Conservation (phyloP, 2,797 vertebrate species). For the Crocidura indochinensis region DNA sequence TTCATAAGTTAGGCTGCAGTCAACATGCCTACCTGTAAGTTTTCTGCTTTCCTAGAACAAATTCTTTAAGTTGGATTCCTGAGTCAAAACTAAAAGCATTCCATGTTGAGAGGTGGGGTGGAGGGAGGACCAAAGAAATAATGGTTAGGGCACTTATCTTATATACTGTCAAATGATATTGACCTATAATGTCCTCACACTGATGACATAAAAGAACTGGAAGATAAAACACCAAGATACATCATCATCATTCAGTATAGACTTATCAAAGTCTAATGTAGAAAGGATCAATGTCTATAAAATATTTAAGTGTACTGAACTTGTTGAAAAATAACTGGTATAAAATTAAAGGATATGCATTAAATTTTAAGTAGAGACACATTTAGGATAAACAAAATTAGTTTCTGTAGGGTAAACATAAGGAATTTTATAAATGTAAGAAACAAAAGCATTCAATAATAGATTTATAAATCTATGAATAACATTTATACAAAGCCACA, state of each 20-base stretch:
- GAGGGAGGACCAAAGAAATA: no score
- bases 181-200: conserved; percentile 1
- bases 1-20: conserved; percentile 32
- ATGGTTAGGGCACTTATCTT: no score
- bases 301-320: conserved; percentile 68
- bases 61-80: not conserved
- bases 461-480: conserved; percentile 26
- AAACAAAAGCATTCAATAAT: conserved; percentile 19
- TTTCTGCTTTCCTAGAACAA: not conserved
- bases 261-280: conserved; percentile 46
- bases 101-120: not conserved
- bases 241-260: conserved; percentile 33
- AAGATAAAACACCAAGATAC: conserved; percentile 21
- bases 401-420: not conserved
- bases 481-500: not conserved
- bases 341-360: conserved; percentile 26
- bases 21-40: not conserved
- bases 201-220: not conserved
- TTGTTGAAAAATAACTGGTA: conserved; percentile 54
- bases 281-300: conserved; percentile 67
- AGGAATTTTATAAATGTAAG: conserved; percentile 47
- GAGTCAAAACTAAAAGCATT: conserved; percentile 11
- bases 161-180: not conserved
- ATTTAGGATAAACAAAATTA: conserved; percentile 45
- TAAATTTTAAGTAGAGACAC: conserved; percentile 45